phyloP scores from a whole-genome alignment of 2,797 vertebrate genomes.

The Gallinago solitaria region DNA sequence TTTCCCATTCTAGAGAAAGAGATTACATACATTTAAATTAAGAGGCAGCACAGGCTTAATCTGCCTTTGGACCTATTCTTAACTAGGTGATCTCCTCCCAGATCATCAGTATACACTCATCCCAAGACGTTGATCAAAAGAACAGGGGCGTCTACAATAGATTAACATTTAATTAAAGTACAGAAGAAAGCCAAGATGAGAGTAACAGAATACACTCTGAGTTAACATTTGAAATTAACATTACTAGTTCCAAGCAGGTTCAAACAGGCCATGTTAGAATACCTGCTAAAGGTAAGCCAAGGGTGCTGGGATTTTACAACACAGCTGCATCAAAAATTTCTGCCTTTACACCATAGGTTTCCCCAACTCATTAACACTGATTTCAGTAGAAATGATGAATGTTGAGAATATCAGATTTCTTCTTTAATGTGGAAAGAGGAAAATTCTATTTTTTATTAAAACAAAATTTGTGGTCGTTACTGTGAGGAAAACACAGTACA shows the following conservation, averaged over 20 bases:
- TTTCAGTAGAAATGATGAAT: background rate
- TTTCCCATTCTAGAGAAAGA: background rate
- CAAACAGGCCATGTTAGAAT: background rate
- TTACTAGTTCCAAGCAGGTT: background rate
- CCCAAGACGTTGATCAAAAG: background rate
- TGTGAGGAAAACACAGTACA: background rate
- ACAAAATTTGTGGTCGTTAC: background rate
- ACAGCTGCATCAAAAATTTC: background rate
- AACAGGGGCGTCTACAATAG: background rate
- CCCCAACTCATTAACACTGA: background rate
- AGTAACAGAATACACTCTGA: background rate
- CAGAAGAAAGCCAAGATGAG: background rate
- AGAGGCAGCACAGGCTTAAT: background rate
- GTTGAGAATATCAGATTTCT: background rate
- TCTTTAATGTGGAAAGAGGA: background rate
- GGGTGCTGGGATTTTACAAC: background rate
- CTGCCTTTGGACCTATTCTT: background rate
- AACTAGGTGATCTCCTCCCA: background rate
- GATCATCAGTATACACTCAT: background rate
- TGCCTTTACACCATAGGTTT: background rate
- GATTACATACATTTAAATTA: background rate
- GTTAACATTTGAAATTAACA: background rate
- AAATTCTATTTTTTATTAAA: background rate
- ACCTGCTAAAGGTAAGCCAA: background rate
- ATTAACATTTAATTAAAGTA: conserved; percentile 27